phyloP scores from a whole-genome alignment of 2,888 invertebrate genomes.

The Cephus sareptanus region DNA sequence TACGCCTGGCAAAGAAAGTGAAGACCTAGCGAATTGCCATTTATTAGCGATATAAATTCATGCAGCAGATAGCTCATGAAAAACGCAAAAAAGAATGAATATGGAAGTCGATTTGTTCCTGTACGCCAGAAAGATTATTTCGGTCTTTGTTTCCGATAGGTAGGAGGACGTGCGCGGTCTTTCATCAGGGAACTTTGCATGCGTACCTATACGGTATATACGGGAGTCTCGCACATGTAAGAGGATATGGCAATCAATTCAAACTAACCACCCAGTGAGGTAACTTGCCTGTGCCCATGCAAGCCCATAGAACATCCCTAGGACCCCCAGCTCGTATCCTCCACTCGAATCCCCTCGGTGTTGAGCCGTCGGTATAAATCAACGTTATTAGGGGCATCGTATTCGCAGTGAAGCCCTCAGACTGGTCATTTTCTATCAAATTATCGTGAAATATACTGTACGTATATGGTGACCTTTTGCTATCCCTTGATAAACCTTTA shows the following conservation, averaged over 20 bases:
- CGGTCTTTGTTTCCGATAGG: slow-evolving; percentile 2
- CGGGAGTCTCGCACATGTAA: slow-evolving; percentile 51
- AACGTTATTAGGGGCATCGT: slow-evolving; percentile 64
- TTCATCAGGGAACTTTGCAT: slow-evolving; percentile 12
- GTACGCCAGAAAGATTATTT: not conserved
- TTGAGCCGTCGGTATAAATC: slow-evolving; percentile 61
- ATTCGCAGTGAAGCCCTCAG: slow-evolving; percentile 51
- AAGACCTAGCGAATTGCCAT: no score
- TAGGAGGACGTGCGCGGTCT: not conserved
- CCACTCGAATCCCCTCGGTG: slow-evolving; percentile 42
- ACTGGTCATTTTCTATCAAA: slow-evolving; percentile 63
- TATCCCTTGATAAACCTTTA: not conserved
- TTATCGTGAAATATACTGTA: slow-evolving; percentile 56
- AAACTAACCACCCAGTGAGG: slow-evolving; percentile 59
- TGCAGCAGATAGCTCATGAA: not conserved
- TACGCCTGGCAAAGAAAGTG: not conserved
- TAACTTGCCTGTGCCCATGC: slow-evolving; percentile 44
- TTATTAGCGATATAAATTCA: not conserved
- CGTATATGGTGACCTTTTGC: not conserved
- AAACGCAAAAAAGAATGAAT: not conserved
- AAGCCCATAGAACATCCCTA: slow-evolving; percentile 25
- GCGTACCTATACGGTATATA: slow-evolving; percentile 34
- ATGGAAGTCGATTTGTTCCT: not conserved
- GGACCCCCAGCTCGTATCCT: slow-evolving; percentile 34
- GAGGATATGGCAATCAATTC: slow-evolving; percentile 63